Base-by-base conservation (phyloP, 1,140 invertebrate species). In the Ips typographus region DNA sequence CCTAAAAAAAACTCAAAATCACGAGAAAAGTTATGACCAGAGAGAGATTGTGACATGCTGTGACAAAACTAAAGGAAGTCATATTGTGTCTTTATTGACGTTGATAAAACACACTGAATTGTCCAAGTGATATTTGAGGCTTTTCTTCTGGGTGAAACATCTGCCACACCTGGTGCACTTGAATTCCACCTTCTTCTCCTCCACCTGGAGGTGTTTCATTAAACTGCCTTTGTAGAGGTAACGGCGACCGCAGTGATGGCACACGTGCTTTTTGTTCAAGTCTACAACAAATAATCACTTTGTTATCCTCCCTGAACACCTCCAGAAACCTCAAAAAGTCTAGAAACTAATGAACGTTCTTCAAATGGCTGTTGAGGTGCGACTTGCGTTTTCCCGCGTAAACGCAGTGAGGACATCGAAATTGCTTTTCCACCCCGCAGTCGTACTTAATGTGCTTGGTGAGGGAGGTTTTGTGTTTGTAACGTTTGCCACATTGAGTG, bases 291-390 rank as follows among this genome's bases (percentile, higher is more conserved):
- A 22, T 22, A 22, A 22, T 22, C 22, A 22, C 22, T 22, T 22
- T 22, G 22, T 22, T 22, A 22, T 22, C 22, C 22, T 22, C 22
- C 22, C 22, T 22, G 22, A 22, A 22, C 22, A 22, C 22, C 22
- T 22, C 22, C 22, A 22, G 22, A 22, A 22, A 22, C 22, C 22
- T 22, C 22, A 22, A 22, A 22, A 22, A 22, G 22, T 22, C 22
- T 22, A 22, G 22, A 22, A 22, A 22, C 22, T 22, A 22, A 22
- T 92, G 90, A 89, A 91, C 91, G 22, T 90, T 85, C 75, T 82
- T 78, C 40, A 82, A 77, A 42, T 86, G 84, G 71, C 86, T 85
- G 36, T 83, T 77, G 75, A 85, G 83, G 61, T 86, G 84, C 7
- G 82, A 82, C 72, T 86, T 87, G 43, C 84, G 79, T 65, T 86